These are phyloP conservation scores for Xyrichtys novacula DNA, from an alignment of 2,797 vertebrate species.

Conservation along the genomic window DNA sequence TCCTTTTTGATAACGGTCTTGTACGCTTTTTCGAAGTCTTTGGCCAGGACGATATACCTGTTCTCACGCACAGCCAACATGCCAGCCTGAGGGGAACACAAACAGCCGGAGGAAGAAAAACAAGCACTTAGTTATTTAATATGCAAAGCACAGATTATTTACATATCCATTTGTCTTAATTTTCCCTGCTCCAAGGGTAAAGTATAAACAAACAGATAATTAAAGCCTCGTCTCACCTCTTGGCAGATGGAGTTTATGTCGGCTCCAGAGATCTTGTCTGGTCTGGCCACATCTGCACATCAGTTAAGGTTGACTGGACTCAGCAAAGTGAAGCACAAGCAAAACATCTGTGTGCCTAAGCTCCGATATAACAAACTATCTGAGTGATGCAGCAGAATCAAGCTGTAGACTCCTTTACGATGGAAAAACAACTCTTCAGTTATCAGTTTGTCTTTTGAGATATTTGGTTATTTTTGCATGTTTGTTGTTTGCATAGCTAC, in stretches of 20 bases:
- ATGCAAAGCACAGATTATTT: background rate
- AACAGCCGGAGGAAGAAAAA: background rate
- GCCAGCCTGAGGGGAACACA: conserved; percentile 83
- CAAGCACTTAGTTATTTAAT: background rate
- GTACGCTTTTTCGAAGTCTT: conserved; percentile 96
- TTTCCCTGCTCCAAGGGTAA: background rate
- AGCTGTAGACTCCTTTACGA: background rate
- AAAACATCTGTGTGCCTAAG: background rate
- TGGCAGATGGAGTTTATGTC: conserved; percentile 98
- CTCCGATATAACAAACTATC: background rate
- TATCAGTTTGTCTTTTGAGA: background rate
- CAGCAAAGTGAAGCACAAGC: background rate
- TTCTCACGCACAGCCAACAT: conserved; percentile 96
- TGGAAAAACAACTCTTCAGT: background rate
- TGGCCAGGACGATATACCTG: conserved; percentile 94
- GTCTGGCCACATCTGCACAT: conserved; percentile 90
- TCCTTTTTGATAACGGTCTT: conserved; percentile 97
- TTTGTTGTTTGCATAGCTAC: background rate
- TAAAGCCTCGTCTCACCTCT: conserved; percentile 84
- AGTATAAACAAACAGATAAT: background rate
- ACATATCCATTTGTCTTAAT: background rate
- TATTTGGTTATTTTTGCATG: background rate
- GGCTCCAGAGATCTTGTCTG: conserved; percentile 96
- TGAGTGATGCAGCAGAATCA: background rate
- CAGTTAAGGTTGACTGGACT: conserved; percentile 79